Evolutionary conservation across 2,797 vertebrate species (phyloP).

Genomic region (Schizopygopsis pylzovi): DNA sequence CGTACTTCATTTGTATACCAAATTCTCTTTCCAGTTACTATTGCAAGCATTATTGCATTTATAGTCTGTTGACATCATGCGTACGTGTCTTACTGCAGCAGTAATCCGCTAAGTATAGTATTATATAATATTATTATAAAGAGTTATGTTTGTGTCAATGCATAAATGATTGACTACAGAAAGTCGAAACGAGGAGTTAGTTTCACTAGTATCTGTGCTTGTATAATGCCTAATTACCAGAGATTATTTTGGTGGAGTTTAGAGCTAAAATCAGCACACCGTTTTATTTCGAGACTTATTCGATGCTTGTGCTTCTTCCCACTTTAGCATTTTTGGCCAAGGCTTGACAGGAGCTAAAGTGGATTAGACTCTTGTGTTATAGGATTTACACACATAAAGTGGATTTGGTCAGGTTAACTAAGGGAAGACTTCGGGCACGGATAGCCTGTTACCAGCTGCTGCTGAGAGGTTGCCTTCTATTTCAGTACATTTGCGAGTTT

Average conservation of each 20-base stretch:
- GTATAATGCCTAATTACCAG: background rate
- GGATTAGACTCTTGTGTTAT: conserved; percentile 64
- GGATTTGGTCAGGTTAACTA: conserved; percentile 65
- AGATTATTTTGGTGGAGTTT: background rate
- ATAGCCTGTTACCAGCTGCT: conserved; percentile 48
- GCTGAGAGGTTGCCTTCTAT: conserved; percentile 36
- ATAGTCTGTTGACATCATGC: background rate
- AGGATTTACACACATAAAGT: conserved; percentile 64
- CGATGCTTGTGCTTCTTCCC: conserved; percentile 31
- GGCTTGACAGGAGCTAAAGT: conserved; percentile 62
- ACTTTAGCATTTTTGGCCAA: conserved; percentile 52
- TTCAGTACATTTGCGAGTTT: background rate
- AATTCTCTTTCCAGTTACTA: background rate
- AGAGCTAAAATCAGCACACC: background rate
- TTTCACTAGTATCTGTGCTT: background rate
- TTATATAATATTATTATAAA: conserved; percentile 4
- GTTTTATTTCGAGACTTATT: conserved; percentile 2
- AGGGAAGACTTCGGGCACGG: conserved; percentile 44
- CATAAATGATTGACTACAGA: background rate
- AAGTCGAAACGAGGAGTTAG: background rate
- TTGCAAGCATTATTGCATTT: background rate
- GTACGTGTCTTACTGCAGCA: background rate
- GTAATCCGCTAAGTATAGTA: background rate
- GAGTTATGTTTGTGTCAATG: background rate
- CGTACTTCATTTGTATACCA: background rate